Percentiles rank a stretch among this genome's conserved stretches.
phyloP scores from a whole-genome alignment of 64 coral and sea anemone species.

The Montipora efflorescens region DNA sequence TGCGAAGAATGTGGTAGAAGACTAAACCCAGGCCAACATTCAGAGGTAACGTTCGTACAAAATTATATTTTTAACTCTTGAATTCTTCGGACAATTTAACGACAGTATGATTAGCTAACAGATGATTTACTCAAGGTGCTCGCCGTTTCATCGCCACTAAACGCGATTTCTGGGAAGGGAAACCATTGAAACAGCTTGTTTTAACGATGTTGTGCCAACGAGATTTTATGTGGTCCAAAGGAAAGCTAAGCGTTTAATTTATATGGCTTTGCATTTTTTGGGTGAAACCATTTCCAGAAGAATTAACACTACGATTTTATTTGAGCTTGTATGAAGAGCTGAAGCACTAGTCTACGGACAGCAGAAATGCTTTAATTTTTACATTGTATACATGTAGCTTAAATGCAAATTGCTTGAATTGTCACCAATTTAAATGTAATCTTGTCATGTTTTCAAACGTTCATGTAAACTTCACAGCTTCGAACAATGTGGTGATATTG shows the following conservation, averaged over 20 bases:
- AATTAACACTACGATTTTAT: no score
- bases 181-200: neutral
- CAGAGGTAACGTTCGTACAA: conserved; percentile 68
- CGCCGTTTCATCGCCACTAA: neutral
- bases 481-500: neutral
- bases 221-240: neutral
- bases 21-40: conserved; percentile 97
- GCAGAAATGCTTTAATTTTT: neutral
- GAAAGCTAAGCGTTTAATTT: no score
- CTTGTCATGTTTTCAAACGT: neutral
- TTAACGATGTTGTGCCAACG: neutral
- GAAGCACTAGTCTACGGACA: no score
- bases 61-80: neutral
- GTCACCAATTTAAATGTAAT: neutral
- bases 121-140: neutral
- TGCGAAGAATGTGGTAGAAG: conserved; percentile 98
- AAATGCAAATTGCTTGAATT: neutral
- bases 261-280: no score
- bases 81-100: neutral
- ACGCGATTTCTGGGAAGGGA: neutral
- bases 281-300: no score
- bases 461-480: neutral
- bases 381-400: neutral
- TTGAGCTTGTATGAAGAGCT: no score
- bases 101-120: neutral